Conservation (phyloP, 1,140 invertebrate species). For the Drosophila neocordata region DNA sequence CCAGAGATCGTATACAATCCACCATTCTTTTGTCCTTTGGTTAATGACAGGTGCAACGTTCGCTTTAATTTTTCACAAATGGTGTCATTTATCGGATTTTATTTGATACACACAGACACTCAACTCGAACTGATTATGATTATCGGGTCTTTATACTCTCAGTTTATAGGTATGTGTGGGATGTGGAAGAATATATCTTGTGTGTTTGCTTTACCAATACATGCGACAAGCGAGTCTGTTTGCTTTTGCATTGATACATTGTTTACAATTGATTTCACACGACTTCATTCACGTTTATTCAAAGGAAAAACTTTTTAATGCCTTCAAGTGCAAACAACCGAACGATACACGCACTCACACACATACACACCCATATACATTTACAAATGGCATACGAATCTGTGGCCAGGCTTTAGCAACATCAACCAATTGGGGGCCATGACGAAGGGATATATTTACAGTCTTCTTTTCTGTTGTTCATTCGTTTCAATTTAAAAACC, state of each 20-base stretch:
- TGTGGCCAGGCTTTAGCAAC: constrained; percentile 28
- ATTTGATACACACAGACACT: constrained; percentile 9
- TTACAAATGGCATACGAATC: constrained; percentile 16
- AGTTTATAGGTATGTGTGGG: constrained; percentile 15
- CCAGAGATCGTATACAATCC: neutral
- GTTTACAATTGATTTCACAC: constrained; percentile 76
- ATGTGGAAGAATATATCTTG: neutral
- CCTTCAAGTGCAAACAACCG: constrained; percentile 67
- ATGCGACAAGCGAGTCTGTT: constrained; percentile 24
- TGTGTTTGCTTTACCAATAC: constrained; percentile 18
- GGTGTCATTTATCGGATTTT: constrained; percentile 18
- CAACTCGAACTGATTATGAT: constrained; percentile 62
- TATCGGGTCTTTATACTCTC: constrained; percentile 54
- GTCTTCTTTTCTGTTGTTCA: constrained; percentile 27
- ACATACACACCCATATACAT: neutral
- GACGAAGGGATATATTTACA: constrained; percentile 30
- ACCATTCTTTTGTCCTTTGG: neutral
- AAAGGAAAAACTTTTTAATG: constrained; percentile 74
- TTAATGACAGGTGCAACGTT: constrained; percentile 29
- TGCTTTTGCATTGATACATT: constrained; percentile 70
- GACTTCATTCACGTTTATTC: constrained; percentile 73
- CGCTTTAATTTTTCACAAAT: constrained; percentile 10
- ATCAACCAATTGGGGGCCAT: too few relatives aligned
- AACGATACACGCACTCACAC: constrained; percentile 49
- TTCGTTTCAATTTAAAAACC: neutral